These are phyloP conservation scores for Autographa pulchrina DNA, from an alignment of 2,888 invertebrate species.

Conservation along the genomic window DNA sequence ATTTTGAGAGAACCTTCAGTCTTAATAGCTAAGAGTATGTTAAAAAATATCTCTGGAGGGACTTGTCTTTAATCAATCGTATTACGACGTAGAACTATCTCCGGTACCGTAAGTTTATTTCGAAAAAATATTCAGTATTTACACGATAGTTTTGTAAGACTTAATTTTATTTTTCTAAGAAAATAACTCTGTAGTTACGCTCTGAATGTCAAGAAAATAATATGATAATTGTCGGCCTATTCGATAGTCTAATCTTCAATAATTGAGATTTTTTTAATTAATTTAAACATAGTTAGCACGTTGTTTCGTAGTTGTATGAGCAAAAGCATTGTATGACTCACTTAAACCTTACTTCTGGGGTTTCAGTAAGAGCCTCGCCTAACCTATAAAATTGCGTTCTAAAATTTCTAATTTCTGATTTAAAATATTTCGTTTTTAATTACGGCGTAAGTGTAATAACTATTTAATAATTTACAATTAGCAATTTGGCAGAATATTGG, in stretches of 20 bases:
- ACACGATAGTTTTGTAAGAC: constrained; percentile 67
- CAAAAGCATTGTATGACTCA: constrained; percentile 36
- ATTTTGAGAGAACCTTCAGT: constrained; percentile 82
- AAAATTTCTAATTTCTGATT: constrained; percentile 63
- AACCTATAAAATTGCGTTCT: constrained; percentile 73
- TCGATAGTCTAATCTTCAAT: constrained; percentile 43
- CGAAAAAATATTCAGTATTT: constrained; percentile 82
- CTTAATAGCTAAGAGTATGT: constrained; percentile 86
- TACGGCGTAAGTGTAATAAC: constrained; percentile 65
- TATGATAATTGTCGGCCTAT: constrained; percentile 31
- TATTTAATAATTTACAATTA: constrained; percentile 64
- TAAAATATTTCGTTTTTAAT: constrained; percentile 67
- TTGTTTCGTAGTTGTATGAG: constrained; percentile 60
- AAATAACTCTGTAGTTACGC: constrained; percentile 72
- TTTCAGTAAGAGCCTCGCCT: constrained; percentile 68
- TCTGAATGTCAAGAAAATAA: constrained; percentile 54
- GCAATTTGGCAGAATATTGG: constrained; percentile 77
- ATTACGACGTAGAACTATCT: constrained; percentile 77
- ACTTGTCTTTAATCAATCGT: constrained; percentile 82
- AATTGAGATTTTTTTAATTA: constrained; percentile 42
- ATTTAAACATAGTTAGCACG: constrained; percentile 68
- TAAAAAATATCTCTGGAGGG: constrained; percentile 85
- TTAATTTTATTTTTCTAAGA: constrained; percentile 71
- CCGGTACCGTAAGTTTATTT: constrained; percentile 72
- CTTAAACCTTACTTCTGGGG: constrained; percentile 63